phyloP scores from a whole-genome alignment of 1,140 invertebrate species.

The Leptopilina clavipes region DNA sequence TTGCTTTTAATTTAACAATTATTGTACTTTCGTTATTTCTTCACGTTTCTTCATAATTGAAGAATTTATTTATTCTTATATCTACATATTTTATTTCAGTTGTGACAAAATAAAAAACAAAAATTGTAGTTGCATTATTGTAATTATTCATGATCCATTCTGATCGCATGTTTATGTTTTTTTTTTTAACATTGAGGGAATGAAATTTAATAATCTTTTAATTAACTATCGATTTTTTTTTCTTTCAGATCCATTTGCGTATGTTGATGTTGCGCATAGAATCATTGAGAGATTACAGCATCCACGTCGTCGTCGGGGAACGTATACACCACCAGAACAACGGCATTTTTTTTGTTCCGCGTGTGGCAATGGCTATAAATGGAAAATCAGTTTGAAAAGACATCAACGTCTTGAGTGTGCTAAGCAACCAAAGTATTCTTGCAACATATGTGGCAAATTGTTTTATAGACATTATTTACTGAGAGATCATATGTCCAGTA shows the following conservation, averaged over 20 bases:
- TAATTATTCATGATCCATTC: neutral
- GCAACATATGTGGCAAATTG: conserved; percentile 60
- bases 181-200: neutral
- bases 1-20: no score
- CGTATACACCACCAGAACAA: conserved; percentile 28
- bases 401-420: conserved; percentile 73
- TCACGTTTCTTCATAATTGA: neutral
- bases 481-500: conserved; percentile 54
- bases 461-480: conserved; percentile 59
- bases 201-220: neutral
- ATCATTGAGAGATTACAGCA: neutral
- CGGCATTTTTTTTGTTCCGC: conserved; percentile 54
- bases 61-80: neutral
- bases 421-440: conserved; percentile 64
- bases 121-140: neutral
- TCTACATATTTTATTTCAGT: no score
- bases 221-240: neutral
- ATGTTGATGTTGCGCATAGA: neutral
- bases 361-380: conserved; percentile 61
- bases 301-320: neutral
- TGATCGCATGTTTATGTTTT: neutral
- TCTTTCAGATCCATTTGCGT: neutral
- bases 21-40: no score
- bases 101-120: neutral
- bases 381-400: conserved; percentile 58